phyloP scores from a whole-genome alignment of 2,888 invertebrate species.

The Ichneumon xanthorius region DNA sequence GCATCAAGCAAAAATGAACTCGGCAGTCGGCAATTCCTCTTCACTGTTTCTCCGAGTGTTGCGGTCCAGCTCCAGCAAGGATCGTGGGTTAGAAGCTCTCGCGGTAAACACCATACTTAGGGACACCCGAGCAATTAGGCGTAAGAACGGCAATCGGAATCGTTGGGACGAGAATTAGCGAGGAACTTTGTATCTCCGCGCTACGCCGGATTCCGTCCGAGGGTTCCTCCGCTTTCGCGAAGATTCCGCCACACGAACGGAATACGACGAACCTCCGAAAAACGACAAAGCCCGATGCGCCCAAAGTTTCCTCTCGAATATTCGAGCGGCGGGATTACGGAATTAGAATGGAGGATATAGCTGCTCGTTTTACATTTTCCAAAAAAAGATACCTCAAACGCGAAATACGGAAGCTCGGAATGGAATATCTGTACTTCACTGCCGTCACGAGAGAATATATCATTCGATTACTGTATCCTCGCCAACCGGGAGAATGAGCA shows the following conservation, averaged over 20 bases:
- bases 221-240: neutral
- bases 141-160: conserved; percentile 58
- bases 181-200: conserved; percentile 30
- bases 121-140: conserved; percentile 49
- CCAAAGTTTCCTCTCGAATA: neutral
- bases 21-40: conserved; percentile 45
- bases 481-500: conserved; percentile 41
- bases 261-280: neutral
- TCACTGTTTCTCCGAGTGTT: conserved; percentile 7
- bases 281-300: neutral
- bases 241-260: neutral
- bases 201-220: neutral
- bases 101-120: conserved; percentile 47
- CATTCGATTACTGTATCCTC: conserved; percentile 54
- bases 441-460: neutral
- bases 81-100: conserved; percentile 42
- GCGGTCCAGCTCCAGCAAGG: conserved; percentile 18
- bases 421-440: conserved; percentile 33
- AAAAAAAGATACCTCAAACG: conserved; percentile 11
- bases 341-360: neutral
- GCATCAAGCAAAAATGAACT: conserved; percentile 48
- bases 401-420: conserved; percentile 17
- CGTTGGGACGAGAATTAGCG: conserved; percentile 45
- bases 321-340: neutral
- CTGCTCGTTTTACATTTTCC: neutral